Percentiles rank a stretch among this genome's conserved stretches.
Conservation (phyloP, 2,797 vertebrate genomes). For the Cossypha niveicapilla region DNA sequence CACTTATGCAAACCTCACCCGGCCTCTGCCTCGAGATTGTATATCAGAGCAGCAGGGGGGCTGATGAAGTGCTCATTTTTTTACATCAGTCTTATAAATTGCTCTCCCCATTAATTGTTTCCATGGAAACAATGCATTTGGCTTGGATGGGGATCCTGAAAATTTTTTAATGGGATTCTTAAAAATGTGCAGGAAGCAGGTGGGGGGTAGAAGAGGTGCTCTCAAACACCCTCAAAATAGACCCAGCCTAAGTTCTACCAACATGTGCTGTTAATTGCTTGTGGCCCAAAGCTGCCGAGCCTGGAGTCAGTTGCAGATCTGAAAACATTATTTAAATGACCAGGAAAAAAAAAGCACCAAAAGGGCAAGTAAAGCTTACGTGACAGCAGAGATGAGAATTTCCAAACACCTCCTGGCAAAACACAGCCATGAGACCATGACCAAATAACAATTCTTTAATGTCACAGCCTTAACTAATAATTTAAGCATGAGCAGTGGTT, state of each 20-base stretch:
- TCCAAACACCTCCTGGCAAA: conserved; percentile 54
- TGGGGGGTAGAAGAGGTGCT: not conserved
- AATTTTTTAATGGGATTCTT: conserved; percentile 74
- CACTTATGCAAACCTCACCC: conserved; percentile 48
- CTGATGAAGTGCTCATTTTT: conserved; percentile 75
- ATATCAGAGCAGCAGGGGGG: conserved; percentile 70
- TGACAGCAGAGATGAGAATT: conserved; percentile 38
- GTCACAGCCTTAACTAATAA: conserved; percentile 54
- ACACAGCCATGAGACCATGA: conserved; percentile 24
- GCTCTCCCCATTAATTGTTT: conserved; percentile 81
- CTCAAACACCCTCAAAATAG: not conserved
- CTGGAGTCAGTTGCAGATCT: conserved; percentile 19
- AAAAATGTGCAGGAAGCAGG: conserved; percentile 47
- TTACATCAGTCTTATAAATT: conserved; percentile 80
- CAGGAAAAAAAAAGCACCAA: conserved; percentile 19
- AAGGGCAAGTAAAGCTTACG: conserved; percentile 59
- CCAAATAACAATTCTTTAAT: conserved; percentile 48
- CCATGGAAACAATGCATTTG: conserved; percentile 81
- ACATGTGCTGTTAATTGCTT: conserved; percentile 33
- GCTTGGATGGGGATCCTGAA: conserved; percentile 71
- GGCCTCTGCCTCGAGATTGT: conserved; percentile 45
- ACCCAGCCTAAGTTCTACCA: conserved; percentile 13
- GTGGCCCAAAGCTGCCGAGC: conserved; percentile 36
- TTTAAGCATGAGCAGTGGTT: conserved; percentile 38
- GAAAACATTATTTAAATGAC: conserved; percentile 52